Evolutionary conservation across 2,888 invertebrate genomes (phyloP), one percentile per base, ranked within the genome.

Genomic region (Xylocampa areola): DNA sequence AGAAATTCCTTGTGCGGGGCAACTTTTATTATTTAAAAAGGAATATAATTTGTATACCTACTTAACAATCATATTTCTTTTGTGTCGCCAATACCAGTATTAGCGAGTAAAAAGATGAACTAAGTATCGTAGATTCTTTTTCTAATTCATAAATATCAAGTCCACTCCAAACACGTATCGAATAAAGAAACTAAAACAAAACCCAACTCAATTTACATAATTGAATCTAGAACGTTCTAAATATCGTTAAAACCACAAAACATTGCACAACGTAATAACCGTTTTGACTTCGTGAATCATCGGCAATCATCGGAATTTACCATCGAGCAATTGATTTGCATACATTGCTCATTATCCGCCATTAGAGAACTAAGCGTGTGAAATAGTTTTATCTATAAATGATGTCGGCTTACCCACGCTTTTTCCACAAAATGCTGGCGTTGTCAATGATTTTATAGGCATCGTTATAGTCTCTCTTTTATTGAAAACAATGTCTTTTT

Each of bases 311-410:
- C 36, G 50, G 32, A 21, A 37, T 37, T 29, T 8, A 33, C 45
- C 43, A 48, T 21, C 25, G 37, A 53, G 37, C 37, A 51, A 59
- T 67, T 48, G 43, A 73, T 76, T 76, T 61, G 69, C 73, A 69
- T 74, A 68, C 61, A 73, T 70, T 62, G 47, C 77, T 73, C 55
- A 70, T 65, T 65, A 67, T 59, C 57, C 32, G n/a, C 55, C 36
- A 59, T 57, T 40, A 57, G 30, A 41, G 50, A 23, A 36, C 29
- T 33, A 29, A 53, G 40, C 39, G 66, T 64, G 52, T 50, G 50
- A 52, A 67, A 71, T 71, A 71, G 61, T 68, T 65, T 54, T 41
- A 30, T 49, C 17, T 54, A 53, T 47, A 29, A 44, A 29, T 62
- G 13, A 45, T 49, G 19, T 13, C 33, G 19, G 17, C 4, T 19